Conservation (phyloP, 2,888 invertebrate genomes). For the Leptura quadrifasciata region DNA sequence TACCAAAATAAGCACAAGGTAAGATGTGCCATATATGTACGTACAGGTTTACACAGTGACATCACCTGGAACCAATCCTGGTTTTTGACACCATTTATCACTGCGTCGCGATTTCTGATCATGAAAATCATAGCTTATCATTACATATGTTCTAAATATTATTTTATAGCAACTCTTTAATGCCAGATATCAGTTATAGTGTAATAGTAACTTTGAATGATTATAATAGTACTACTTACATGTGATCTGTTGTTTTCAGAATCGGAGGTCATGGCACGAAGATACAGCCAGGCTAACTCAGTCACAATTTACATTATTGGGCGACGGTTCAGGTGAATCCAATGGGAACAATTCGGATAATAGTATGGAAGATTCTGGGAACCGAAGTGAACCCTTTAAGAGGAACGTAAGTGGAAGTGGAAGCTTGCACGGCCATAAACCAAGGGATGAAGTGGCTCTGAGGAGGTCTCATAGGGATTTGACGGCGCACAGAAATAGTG, state of each 20-base stretch:
- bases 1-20: no score
- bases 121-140: no score
- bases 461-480: conserved; percentile 67
- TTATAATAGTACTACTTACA: not conserved
- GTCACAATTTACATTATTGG: conserved; percentile 80
- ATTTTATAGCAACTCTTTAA: no score
- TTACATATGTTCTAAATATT: no score
- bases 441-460: conserved; percentile 70
- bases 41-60: no score
- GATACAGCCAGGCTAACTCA: conserved; percentile 79
- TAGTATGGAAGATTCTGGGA: conserved; percentile 79
- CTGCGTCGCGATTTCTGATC: no score
- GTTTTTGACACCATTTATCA: no score
- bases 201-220: no score
- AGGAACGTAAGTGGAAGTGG: conserved; percentile 59
- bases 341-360: conserved; percentile 88
- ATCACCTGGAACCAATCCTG: no score
- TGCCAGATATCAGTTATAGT: no score
- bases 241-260: conserved; percentile 72
- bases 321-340: conserved; percentile 79
- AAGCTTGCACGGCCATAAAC: conserved; percentile 70
- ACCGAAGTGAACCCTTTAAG: conserved; percentile 61
- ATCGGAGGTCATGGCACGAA: conserved; percentile 84
- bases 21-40: no score
- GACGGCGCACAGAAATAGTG: conserved; percentile 68